These are phyloP conservation scores for Aplodontia rufa DNA, from an alignment of 2,113 vertebrate genomes.

Conservation along the genomic window DNA sequence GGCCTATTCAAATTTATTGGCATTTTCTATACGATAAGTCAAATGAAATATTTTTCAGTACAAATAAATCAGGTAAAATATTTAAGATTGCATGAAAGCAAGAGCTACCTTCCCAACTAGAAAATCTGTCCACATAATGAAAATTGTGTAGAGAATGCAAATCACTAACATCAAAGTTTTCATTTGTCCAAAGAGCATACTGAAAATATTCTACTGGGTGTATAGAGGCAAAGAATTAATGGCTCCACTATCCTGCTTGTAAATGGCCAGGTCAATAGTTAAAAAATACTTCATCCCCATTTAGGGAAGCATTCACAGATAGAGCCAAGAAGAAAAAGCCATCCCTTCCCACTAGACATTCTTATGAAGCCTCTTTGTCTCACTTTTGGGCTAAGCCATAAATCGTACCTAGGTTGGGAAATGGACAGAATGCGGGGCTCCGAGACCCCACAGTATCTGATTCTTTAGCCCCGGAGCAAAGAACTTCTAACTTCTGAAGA, in stretches of 20 bases:
- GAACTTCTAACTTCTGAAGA: background rate
- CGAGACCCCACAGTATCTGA: background rate
- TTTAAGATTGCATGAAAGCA: background rate
- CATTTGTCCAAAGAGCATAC: background rate
- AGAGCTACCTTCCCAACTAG: background rate
- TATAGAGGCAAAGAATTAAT: background rate
- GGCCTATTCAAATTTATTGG: background rate
- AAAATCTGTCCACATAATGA: background rate
- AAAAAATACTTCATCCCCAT: background rate
- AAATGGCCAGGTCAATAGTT: background rate
- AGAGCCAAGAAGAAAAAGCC: background rate
- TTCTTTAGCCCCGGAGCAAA: background rate
- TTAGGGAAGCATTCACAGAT: background rate
- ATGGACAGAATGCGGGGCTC: background rate
- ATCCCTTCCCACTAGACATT: background rate
- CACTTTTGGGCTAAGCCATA: background rate
- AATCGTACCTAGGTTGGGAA: background rate
- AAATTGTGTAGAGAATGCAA: background rate
- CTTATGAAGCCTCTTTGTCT: background rate
- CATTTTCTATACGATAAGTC: background rate
- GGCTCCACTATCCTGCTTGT: background rate
- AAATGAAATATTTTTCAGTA: background rate
- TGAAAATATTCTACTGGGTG: background rate
- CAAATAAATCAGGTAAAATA: slow-evolving; percentile 39
- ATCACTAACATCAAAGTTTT: background rate